Evolutionary conservation across 2,113 vertebrate genomes (phyloP), one percentile per base, ranked within the genome.

Genomic region (Dicerorhinus sumatrensis): DNA sequence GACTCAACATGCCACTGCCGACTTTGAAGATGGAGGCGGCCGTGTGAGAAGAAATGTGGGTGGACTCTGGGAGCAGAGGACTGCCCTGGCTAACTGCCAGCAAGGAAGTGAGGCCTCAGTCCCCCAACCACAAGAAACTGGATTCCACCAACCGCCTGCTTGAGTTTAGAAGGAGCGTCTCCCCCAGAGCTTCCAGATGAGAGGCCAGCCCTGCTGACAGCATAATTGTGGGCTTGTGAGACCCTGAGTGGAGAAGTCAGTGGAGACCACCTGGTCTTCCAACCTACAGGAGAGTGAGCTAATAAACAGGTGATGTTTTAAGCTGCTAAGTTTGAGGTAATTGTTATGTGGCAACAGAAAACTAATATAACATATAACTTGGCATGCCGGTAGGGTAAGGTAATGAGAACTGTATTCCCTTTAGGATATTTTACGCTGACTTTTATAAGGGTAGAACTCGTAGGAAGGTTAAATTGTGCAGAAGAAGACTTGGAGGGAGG

Each of bases 1-100:
- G 18, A 8, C 27, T 5, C 1, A 0, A 3, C 0, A 3, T 2
- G 14, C 36, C 12, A 4, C 2, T 0, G 48, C 36, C 33, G 18
- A 13, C 46, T 4, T 17, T 6, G 6, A 10, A 3, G 10, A 6
- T 2, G 8, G 54, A 82, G 18, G 16, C 9, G 1, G 48, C 39
- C 18, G 2, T 2, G 0, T 2, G 48, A 6, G 48, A 7, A 60
- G 77, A 67, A 7, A 46, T 2, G 23, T 6, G 21, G n/a, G 27
- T 2, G 2, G 63, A n/a, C 70, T 88, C 33, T 7, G n/a, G 18
- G 5, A 16, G 11, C 27, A 48, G 42, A 33, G 20, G 11, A 1
- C 0, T 5, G 13, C 8, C 86, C 25, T 14, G 20, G 58, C 17
- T 25, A 29, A 33, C 4, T 27, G 67, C 42, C 42, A 25, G 3